Conservation (phyloP, 2,888 invertebrate genomes). For the Ormyrus labotus region DNA sequence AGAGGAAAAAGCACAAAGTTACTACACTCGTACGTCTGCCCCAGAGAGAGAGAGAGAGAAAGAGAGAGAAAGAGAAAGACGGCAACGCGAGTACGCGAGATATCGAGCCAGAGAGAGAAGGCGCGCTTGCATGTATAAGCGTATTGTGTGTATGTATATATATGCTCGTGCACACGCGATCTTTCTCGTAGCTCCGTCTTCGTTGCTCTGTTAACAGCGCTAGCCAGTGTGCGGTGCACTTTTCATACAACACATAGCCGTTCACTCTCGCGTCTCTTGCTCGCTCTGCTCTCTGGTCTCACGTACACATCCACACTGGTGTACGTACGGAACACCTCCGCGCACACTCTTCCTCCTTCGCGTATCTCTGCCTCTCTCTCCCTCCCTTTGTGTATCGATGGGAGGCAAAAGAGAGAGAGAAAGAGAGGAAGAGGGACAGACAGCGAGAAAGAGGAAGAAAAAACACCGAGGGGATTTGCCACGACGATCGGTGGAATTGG, state of each 20-base stretch:
- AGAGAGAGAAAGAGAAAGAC: slow-evolving; percentile 7
- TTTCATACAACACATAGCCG: slow-evolving; percentile 31
- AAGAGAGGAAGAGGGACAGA: slow-evolving; percentile 23
- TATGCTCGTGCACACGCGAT: slow-evolving; percentile 4
- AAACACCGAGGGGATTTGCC: slow-evolving; percentile 19
- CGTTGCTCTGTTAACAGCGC: slow-evolving; percentile 63
- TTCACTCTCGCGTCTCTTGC: slow-evolving; percentile 73
- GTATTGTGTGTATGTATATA: background rate
- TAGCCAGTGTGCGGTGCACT: slow-evolving; percentile 56
- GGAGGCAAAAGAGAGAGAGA: slow-evolving; percentile 17
- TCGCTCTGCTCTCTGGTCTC: slow-evolving; percentile 59
- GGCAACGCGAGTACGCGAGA: background rate
- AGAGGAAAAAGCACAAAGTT: slow-evolving; percentile 17
- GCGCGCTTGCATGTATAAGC: slow-evolving; percentile 1
- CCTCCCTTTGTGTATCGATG: background rate
- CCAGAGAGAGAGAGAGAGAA: background rate
- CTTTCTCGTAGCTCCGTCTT: slow-evolving; percentile 38
- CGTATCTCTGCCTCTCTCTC: background rate
- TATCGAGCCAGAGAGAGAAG: slow-evolving; percentile 24
- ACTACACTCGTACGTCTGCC: slow-evolving; percentile 3
- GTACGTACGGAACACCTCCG: slow-evolving; percentile 38
- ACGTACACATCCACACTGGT: slow-evolving; percentile 62
- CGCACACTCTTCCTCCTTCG: slow-evolving; percentile 41
- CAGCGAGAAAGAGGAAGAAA: slow-evolving; percentile 24
- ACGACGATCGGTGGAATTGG: background rate